Evolutionary conservation across 2,113 vertebrate genomes (phyloP), one percentile per base, ranked within the genome.

Genomic region (Phyllostomus hastatus): DNA sequence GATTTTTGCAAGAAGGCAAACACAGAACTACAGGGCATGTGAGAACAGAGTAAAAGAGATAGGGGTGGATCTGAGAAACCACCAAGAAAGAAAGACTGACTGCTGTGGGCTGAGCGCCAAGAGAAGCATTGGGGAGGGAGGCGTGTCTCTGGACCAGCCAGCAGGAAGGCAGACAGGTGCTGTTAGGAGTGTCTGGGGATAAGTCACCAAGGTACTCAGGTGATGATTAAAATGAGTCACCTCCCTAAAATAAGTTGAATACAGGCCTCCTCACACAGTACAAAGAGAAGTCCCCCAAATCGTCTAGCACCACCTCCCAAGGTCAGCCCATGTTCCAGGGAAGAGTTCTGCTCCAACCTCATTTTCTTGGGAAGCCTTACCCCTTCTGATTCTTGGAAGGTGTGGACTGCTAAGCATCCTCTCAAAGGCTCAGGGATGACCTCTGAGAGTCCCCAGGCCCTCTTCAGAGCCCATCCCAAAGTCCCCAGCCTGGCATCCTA

Each of bases 1-100:
- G 79, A 46, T 61, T 88, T 95, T 86, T 94, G 43, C 59, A 69
- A 67, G 67, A n/a, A 95, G 41, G 70, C 54, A 83, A 89, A 93
- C 84, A 73, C 61, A 41, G 88, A 96, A 95, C n/a, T 78, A 38
- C 2, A 52, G 88, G 81, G 79, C 26, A 73, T 64, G 64, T 64
- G 57, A 75, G 59, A 64, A 82, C 12, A 52, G 64, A 90, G 41
- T 38, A 7, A 72, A 48, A 76, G 72, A 57, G 78, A 35, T 28
- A 3, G 19, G 31, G 48, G 24, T 33, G 82, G 38, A 43, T 64
- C 82, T 85, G 61, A 92, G 69, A 67, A 57, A 50, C 26, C 6
- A 1, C 46, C 1, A 35, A 75, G 24, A 46, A 57, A 22, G 75
- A 79, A 31, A 81, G 35, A 33, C 0, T 4, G 67, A 50, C 20